Evolutionary conservation across 2,888 invertebrate species (phyloP).

Genomic region (Temnothorax ravouxi): DNA sequence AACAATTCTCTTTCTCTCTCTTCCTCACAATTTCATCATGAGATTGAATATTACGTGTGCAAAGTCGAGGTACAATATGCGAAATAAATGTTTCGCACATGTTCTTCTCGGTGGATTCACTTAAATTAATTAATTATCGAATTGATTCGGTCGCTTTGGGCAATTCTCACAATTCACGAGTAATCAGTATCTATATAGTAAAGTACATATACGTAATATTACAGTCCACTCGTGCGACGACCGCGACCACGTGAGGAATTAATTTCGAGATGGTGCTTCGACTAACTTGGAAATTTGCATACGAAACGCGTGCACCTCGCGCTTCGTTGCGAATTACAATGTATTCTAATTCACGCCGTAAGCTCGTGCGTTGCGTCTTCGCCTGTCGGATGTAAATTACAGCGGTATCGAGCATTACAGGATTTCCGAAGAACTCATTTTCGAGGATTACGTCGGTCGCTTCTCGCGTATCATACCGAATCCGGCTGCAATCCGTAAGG

Average conservation of each 20-base stretch:
- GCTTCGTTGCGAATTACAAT: constrained; percentile 36
- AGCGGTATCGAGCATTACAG: constrained; percentile 19
- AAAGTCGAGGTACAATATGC: neutral
- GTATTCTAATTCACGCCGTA: constrained; percentile 40
- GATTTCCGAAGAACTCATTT: constrained; percentile 34
- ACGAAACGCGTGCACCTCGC: neutral
- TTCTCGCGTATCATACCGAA: constrained; percentile 30
- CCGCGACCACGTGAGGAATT: constrained; percentile 12
- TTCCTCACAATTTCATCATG: neutral
- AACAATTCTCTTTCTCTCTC: neutral
- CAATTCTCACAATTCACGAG: neutral
- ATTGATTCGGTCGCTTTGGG: neutral
- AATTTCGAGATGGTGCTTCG: constrained; percentile 10
- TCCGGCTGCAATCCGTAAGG: constrained; percentile 22
- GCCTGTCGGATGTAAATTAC: constrained; percentile 40
- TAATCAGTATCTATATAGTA: neutral
- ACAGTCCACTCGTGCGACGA: neutral
- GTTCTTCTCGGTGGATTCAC: neutral
- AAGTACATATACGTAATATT: constrained; percentile 14
- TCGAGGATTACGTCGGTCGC: constrained; percentile 32
- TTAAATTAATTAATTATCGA: constrained; percentile 10
- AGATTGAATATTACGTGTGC: neutral
- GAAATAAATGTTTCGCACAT: neutral
- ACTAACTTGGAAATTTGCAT: constrained; percentile 30
- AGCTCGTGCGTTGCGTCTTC: neutral